phyloP scores from a whole-genome alignment of 2,888 invertebrate species.

The Scaptomyza polygonia region DNA sequence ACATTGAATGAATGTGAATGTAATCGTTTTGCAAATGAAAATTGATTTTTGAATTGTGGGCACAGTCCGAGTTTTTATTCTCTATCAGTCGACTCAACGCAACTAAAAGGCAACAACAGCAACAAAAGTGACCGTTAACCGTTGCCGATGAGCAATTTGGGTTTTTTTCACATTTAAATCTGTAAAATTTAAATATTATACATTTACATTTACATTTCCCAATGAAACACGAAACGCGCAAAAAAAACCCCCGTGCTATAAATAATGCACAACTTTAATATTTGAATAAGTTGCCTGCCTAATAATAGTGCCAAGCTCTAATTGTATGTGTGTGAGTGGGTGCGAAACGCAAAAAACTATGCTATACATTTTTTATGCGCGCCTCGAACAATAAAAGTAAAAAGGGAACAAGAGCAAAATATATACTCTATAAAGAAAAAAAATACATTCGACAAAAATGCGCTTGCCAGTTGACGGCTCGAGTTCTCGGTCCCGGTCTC shows the following conservation, averaged over 20 bases:
- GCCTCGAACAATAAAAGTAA: constrained; percentile 27
- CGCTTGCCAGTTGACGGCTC: constrained; percentile 64
- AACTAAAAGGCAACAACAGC: constrained; percentile 77
- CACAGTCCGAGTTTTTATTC: constrained; percentile 35
- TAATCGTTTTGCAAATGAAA: constrained; percentile 81
- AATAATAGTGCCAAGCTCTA: constrained; percentile 55
- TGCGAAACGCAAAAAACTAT: constrained; percentile 66
- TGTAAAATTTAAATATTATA: constrained; percentile 63
- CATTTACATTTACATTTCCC: constrained; percentile 64
- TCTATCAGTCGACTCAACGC: constrained; percentile 47
- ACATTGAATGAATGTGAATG: constrained; percentile 80
- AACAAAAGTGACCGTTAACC: constrained; percentile 16
- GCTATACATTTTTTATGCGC: constrained; percentile 77
- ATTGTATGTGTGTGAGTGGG: constrained; percentile 35
- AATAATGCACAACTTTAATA: constrained; percentile 74
- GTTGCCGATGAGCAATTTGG: constrained; percentile 59
- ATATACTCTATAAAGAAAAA: too few species aligned
- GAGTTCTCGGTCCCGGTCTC: not conserved
- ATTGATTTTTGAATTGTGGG: constrained; percentile 80
- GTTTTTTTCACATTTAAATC: constrained; percentile 69
- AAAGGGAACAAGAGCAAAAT: constrained; percentile 9
- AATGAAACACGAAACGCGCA: constrained; percentile 15
- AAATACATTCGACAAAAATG: constrained; percentile 55
- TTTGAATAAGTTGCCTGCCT: constrained; percentile 57
- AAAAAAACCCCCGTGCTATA: constrained; percentile 43